Conservation (phyloP, 1,140 invertebrate species). For the Pogonomyrmex californicus region DNA sequence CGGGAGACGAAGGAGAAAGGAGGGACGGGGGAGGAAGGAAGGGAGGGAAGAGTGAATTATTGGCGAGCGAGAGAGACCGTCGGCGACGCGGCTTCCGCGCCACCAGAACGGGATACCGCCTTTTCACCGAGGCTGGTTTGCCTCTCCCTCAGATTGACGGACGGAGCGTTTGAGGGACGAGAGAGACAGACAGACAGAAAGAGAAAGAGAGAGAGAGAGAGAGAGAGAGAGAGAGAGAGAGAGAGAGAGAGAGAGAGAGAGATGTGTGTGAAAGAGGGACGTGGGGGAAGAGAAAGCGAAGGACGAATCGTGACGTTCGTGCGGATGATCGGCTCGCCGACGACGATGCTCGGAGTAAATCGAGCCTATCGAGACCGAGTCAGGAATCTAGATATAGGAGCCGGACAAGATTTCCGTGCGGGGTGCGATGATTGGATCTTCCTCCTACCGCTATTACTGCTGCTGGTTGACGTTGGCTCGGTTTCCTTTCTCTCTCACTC, state of each 20-base stretch:
- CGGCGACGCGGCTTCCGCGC: conserved; percentile 55
- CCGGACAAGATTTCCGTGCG: conserved; percentile 44
- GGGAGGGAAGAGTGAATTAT: conserved; percentile 12
- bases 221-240: not conserved
- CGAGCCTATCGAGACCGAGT: conserved; percentile 76
- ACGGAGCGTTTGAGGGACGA: too few species aligned
- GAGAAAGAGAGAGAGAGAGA: not conserved
- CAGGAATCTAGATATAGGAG: conserved; percentile 69
- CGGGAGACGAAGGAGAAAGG: not conserved
- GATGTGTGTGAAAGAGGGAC: too few species aligned
- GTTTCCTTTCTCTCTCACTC: not conserved
- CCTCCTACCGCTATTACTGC: not conserved
- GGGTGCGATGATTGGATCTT: not conserved
- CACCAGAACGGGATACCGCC: conserved; percentile 3
- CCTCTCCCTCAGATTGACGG: conserved; percentile 9
- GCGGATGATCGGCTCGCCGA: conserved; percentile 49
- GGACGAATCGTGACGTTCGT: not conserved
- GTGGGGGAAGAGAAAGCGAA: too few species aligned
- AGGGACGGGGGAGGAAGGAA: not conserved
- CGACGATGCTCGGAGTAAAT: conserved; percentile 63
- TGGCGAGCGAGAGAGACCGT: conserved; percentile 53
- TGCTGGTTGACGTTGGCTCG: not conserved
- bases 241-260: too few species aligned
- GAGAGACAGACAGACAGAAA: conserved; percentile 22
- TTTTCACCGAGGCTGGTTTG: conserved; percentile 33